Conservation (phyloP, 2,888 invertebrate genomes). For the Gibbula magus region DNA sequence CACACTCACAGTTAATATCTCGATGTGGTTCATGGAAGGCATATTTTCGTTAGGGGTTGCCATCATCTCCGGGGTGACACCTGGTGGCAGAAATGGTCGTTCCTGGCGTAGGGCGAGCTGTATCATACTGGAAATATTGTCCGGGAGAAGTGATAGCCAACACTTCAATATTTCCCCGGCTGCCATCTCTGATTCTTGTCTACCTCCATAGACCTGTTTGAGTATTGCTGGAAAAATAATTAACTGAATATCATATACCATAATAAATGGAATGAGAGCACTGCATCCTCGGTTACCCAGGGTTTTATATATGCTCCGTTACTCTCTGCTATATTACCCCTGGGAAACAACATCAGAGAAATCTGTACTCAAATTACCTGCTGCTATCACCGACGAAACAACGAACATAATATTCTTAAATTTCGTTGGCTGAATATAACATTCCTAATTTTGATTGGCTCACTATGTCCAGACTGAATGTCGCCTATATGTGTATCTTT, state of each 20-base stretch:
- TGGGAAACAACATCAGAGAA: no score
- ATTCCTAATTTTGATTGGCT: no score
- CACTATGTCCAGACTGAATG: no score
- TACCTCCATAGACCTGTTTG: background rate
- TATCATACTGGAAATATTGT: slow-evolving; percentile 22
- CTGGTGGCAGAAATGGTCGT: slow-evolving; percentile 35
- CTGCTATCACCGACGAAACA: no score
- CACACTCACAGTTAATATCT: slow-evolving; percentile 34
- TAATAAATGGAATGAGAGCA: background rate
- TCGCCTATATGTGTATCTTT: no score
- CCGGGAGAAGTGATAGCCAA: slow-evolving; percentile 31
- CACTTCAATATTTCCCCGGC: background rate
- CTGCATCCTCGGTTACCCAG: no score
- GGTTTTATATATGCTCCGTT: no score
- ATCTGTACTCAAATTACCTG: no score
- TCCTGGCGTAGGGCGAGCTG: slow-evolving; percentile 30
- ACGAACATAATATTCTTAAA: no score
- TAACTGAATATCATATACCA: background rate
- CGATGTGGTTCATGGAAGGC: slow-evolving; percentile 31
- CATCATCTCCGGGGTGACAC: slow-evolving; percentile 35
- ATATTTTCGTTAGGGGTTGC: slow-evolving; percentile 18
- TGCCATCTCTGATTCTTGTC: background rate
- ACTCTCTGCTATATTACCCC: no score
- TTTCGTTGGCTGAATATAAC: no score
- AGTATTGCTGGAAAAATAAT: background rate